Evolutionary conservation across 2,888 invertebrate genomes (phyloP).

Genomic region (Epirrita christyi): DNA sequence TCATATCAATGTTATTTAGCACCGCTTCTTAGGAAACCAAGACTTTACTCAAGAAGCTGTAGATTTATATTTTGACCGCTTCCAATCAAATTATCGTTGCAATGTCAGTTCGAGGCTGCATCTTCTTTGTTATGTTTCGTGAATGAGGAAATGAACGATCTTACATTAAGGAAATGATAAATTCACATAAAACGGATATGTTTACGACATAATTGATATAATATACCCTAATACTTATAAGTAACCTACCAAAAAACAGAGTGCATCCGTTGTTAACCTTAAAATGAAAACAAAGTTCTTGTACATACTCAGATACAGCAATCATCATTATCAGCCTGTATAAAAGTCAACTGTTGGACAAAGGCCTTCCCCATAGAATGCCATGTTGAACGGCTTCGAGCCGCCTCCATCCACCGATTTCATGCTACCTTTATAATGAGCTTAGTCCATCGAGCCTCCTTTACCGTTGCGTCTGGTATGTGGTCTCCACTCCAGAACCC

Average conservation of each 20-base stretch:
- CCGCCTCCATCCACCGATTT: too few species aligned
- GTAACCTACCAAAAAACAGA: neutral
- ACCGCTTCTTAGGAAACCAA: too few species aligned
- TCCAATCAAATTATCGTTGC: conserved; percentile 34
- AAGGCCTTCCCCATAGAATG: too few species aligned
- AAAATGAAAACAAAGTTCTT: neutral
- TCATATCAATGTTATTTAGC: too few species aligned
- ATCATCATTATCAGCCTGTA: too few species aligned
- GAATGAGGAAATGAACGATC: conserved; percentile 30
- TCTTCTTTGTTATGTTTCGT: conserved; percentile 32
- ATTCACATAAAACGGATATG: conserved; percentile 30
- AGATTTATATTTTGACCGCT: neutral
- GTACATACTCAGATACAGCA: too few species aligned
- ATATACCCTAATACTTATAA: conserved; percentile 11
- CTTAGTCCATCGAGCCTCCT: too few species aligned
- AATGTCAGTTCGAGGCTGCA: conserved; percentile 23
- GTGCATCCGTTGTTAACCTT: conserved; percentile 25
- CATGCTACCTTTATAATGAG: too few species aligned
- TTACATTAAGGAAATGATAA: conserved; percentile 31
- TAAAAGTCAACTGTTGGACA: too few species aligned
- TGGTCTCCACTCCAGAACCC: too few species aligned
- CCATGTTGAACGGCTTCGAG: too few species aligned
- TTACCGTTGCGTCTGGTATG: too few species aligned
- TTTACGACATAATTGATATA: conserved; percentile 31
- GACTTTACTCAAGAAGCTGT: conserved; percentile 1